A percentile compares a stretch with the other conserved stretches of the same genome.
phyloP scores from a whole-genome alignment of 2,888 invertebrate species.

The Cremastobaeus sp. region DNA sequence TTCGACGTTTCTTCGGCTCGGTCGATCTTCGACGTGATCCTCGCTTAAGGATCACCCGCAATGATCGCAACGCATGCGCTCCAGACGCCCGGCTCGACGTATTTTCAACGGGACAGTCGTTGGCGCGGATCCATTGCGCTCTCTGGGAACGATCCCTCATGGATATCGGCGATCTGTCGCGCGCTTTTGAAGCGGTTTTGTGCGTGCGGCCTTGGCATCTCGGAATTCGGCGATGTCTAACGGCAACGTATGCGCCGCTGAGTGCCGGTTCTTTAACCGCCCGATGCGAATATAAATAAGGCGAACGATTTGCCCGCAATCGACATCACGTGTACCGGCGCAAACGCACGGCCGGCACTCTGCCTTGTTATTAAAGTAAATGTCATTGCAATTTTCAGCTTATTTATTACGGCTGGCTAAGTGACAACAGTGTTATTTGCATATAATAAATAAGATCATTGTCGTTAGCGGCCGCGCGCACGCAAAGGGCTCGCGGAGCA shows the following conservation, averaged over 20 bases:
- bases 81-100: too few relatives aligned
- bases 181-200: too few relatives aligned
- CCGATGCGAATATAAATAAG: conserved; percentile 11
- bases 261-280: not conserved
- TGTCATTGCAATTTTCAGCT: conserved; percentile 37
- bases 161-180: too few relatives aligned
- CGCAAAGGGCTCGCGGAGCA: too few relatives aligned
- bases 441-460: conserved; percentile 27
- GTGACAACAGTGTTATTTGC: conserved; percentile 30
- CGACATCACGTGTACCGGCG: conserved; percentile 17
- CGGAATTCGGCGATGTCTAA: conserved; percentile 7
- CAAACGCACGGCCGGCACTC: conserved; percentile 4
- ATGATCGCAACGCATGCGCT: too few relatives aligned
- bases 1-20: too few relatives aligned
- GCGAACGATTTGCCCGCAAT: conserved; percentile 17
- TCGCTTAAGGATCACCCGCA: too few relatives aligned
- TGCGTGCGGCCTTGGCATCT: conserved; percentile 22
- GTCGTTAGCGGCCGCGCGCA: too few relatives aligned
- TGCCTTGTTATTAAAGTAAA: conserved; percentile 40
- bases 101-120: too few relatives aligned
- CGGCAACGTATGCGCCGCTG: not conserved
- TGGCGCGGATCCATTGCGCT: too few relatives aligned
- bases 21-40: too few relatives aligned
- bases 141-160: too few relatives aligned
- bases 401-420: conserved; percentile 24